Evolutionary conservation across 1,140 invertebrate genomes (phyloP), one percentile per base, ranked within the genome.

Genomic region (Diachasma alloeum): DNA sequence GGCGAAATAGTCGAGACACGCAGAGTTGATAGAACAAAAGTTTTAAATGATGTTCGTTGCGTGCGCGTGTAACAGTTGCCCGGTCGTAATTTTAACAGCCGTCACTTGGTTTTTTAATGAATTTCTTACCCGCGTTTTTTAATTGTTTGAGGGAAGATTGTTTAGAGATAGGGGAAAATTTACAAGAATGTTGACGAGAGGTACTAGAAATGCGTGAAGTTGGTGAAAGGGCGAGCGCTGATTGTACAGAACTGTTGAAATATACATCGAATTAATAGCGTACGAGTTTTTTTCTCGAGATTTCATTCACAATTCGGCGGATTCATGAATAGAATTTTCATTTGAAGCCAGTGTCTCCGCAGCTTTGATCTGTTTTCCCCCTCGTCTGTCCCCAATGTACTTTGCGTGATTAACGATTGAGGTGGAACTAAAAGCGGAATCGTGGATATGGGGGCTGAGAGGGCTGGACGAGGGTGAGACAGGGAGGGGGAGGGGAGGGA

Each of bases 331-430:
- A 26, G 11, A n/a, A 63, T 63, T 26, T 63, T 63, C 59, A 26
- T 63, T 63, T 63, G 59, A 19, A 26, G 0, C 19, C 59, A 26
- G 22, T 63, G 11, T 63, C 24, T 26, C 59, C 5, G 19, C 15
- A 63, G 59, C 59, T 63, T 63, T 63, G 59, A 63, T 63, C 22
- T 15, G 19, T 24, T 63, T 63, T 31, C 31, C 17, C 59, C 24
- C 22, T 63, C 59, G 15, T 63, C 59, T 63, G 19, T 63, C 24
- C 19, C 59, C 19, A 63, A 63, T 68, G 66, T 68, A 68, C 66
- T 37, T 68, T 68, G 36, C 66, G 66, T 68, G 31, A 68, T 68
- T 68, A 68, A 68, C 66, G 36, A 68, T 68, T 68, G 66, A 68
- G 66, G 36, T 39, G 39, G 48, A 19, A 68, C 26, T 26, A 36